Base-by-base conservation (phyloP, 2,113 vertebrate genomes). In the Tragelaphus imberbis region DNA sequence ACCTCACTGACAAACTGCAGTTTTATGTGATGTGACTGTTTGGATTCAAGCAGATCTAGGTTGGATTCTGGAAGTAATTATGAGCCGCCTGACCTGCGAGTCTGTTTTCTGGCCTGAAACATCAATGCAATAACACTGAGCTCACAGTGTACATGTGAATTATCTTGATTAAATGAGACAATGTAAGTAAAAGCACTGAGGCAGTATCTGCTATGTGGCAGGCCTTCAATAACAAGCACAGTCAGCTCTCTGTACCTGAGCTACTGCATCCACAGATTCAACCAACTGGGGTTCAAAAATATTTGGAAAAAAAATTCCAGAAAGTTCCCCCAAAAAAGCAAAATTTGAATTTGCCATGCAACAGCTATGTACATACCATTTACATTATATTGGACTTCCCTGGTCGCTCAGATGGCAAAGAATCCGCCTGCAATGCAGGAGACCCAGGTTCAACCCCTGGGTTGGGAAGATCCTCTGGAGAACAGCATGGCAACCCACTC, bases 91-190 rank as follows among this genome's bases (percentile, higher is more conserved):
- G 51, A 65, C 49, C 19, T 47, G 23, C 55, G 59, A 82, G 71
- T 84, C 44, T 88, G 55, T 56, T 92, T 96, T 84, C 84, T 75
- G 71, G 49, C 63, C 75, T 95, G 3, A 59, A 93, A 97, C 91
- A 92, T 79, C 80, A 89, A 61, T 33, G 51, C 14, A 96, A 2
- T 71, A 61, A 59, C 84, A 92, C 7, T 56, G 25, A 86, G 75
- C 49, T 65, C 49, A 68, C 19, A 92, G 23, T 94, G 61, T 75
- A 90, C 7, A 13, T 65, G 51, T 27, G 17, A 28, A 49, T 84
- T 86, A 71, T 47, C 55, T 84, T 84, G 63, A 80, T 84, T 87
- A 90, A 96, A 90, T 15, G 21, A 94, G 71, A 88, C 53, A 92
- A 84, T 36, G 23, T 53, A 93, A 84, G 27, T 40, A 97, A 71